These are phyloP conservation scores for Lycocorax pyrrhopterus DNA, from an alignment of 2,113 vertebrate genomes.

Conservation along the genomic window DNA sequence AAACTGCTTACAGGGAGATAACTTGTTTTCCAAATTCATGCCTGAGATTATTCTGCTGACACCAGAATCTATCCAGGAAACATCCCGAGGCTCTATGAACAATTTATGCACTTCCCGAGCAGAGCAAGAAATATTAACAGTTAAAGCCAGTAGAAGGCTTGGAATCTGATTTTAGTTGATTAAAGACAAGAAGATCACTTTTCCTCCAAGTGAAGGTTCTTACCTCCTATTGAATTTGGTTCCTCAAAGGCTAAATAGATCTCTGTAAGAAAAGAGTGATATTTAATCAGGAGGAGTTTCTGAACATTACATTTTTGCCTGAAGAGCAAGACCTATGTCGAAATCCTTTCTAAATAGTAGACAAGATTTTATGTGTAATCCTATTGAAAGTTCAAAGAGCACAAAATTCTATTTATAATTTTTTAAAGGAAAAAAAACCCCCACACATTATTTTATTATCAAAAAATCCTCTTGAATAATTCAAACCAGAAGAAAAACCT, in stretches of 20 bases:
- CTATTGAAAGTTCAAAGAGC: background rate
- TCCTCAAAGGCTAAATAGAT: background rate
- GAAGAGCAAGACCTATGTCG: background rate
- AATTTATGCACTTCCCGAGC: background rate
- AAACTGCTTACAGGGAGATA: background rate
- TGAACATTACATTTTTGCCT: background rate
- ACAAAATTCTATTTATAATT: background rate
- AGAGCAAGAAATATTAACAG: background rate
- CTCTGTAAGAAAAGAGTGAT: background rate
- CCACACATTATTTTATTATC: background rate
- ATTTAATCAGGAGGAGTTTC: background rate
- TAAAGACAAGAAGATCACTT: background rate
- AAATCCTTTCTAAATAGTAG: background rate
- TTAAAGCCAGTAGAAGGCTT: background rate
- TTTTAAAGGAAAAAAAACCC: accelerated
- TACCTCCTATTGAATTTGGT: background rate
- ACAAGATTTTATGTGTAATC: background rate
- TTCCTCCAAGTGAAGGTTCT: background rate
- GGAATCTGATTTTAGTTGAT: background rate
- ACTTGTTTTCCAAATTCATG: background rate
- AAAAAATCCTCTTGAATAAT: background rate
- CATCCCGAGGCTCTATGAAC: background rate
- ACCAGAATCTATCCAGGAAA: background rate
- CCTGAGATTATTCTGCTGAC: background rate
- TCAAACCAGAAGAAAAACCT: background rate